phyloP scores from a whole-genome alignment of 2,888 invertebrate genomes.

The Eledone cirrhosa region DNA sequence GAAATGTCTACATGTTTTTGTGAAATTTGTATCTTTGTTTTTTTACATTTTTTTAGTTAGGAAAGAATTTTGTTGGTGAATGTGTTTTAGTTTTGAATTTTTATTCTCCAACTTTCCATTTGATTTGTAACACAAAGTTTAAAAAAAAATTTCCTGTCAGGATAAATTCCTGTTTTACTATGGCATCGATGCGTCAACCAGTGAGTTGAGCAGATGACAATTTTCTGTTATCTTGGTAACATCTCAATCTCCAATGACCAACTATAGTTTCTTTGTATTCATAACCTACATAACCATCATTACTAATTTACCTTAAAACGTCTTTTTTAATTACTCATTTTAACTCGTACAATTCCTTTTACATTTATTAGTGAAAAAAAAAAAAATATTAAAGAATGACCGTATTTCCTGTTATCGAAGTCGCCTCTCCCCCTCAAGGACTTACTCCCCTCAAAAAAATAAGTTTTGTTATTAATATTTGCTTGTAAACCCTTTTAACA shows the following conservation, averaged over 20 bases:
- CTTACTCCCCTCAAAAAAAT: no score
- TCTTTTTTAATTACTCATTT: not conserved
- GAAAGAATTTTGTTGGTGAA: not conserved
- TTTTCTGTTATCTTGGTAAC: not conserved
- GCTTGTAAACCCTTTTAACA: no score
- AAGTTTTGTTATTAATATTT: no score
- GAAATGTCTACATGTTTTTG: not conserved
- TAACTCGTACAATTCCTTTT: not conserved
- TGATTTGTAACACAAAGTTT: no score
- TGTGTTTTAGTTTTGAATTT: not conserved
- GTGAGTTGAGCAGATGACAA: slow-evolving; percentile 23
- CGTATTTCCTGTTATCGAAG: no score
- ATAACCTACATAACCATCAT: not conserved
- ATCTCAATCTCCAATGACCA: not conserved
- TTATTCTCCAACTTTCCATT: no score
- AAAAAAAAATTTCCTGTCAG: no score
- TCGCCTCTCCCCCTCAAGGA: no score
- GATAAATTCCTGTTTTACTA: slow-evolving; percentile 26
- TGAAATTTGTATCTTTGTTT: not conserved
- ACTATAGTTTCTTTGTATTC: not conserved
- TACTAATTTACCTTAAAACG: not conserved
- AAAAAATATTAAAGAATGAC: no score
- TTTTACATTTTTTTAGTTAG: not conserved
- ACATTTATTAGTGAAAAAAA: no score
- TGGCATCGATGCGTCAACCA: slow-evolving; percentile 25